These are phyloP conservation scores for Agapornis canus DNA, from an alignment of 2,797 vertebrate genomes.

Conservation along the genomic window DNA sequence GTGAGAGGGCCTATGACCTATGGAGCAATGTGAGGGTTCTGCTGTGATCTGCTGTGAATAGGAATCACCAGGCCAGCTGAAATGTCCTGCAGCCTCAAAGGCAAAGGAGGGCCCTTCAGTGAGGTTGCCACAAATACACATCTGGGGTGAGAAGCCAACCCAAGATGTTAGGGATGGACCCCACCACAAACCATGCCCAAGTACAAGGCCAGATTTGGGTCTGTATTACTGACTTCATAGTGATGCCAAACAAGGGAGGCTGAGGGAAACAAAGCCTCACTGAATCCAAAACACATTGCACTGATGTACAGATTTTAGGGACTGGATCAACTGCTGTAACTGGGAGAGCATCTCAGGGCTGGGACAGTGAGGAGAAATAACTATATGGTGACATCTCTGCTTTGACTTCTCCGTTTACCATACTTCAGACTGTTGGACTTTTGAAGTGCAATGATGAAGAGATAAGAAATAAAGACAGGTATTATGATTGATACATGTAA, in stretches of 20 bases:
- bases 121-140: background rate
- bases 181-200: background rate
- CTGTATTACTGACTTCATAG: background rate
- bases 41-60: background rate
- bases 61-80: background rate
- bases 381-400: background rate
- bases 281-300: background rate
- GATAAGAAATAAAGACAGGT: background rate
- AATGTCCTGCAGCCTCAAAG: rapidly evolving
- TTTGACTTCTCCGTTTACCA: background rate
- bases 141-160: background rate
- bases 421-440: background rate
- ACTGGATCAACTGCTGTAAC: background rate
- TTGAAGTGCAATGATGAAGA: rapidly evolving
- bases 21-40: background rate
- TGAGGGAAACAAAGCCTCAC: background rate
- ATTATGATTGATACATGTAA: background rate
- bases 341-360: background rate
- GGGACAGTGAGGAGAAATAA: background rate
- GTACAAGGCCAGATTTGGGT: background rate
- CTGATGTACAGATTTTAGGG: background rate
- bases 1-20: background rate
- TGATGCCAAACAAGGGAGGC: background rate
- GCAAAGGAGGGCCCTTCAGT: background rate
- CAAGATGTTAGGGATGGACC: background rate